A percentile compares a stretch with the other conserved stretches of the same genome.
phyloP scores from a whole-genome alignment of 1,140 invertebrate genomes.

The Piezodorus guildinii region DNA sequence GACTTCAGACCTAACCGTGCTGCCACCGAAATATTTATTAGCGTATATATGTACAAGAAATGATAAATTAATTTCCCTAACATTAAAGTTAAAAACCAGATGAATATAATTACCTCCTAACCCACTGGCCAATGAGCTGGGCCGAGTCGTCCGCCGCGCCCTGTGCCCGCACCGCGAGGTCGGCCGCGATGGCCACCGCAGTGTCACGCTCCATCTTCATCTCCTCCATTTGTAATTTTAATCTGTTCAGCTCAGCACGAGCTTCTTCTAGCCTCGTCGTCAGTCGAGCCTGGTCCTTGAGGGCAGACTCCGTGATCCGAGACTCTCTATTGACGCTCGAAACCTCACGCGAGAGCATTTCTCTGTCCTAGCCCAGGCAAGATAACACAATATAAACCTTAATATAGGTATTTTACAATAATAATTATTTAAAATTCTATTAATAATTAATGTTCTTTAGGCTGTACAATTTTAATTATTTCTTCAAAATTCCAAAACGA shows the following conservation, averaged over 20 bases:
- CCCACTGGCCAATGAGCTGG: neutral
- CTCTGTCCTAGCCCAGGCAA: neutral
- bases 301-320: neutral
- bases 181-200: neutral
- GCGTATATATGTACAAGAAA: too few species aligned
- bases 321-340: neutral
- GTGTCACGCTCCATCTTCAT: neutral
- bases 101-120: neutral
- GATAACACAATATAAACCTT: too few species aligned
- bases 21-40: too few species aligned
- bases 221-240: neutral
- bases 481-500: too few species aligned
- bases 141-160: neutral
- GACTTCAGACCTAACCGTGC: too few species aligned
- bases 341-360: neutral
- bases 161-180: neutral
- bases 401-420: too few species aligned
- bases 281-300: neutral
- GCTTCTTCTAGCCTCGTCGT: neutral
- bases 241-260: neutral
- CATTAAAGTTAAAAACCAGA: too few species aligned
- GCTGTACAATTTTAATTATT: too few species aligned
- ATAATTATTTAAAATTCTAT: too few species aligned
- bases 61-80: too few species aligned
- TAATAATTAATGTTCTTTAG: too few species aligned